phyloP scores from a whole-genome alignment of 2,888 invertebrate genomes.

The Coelopa pilipes region DNA sequence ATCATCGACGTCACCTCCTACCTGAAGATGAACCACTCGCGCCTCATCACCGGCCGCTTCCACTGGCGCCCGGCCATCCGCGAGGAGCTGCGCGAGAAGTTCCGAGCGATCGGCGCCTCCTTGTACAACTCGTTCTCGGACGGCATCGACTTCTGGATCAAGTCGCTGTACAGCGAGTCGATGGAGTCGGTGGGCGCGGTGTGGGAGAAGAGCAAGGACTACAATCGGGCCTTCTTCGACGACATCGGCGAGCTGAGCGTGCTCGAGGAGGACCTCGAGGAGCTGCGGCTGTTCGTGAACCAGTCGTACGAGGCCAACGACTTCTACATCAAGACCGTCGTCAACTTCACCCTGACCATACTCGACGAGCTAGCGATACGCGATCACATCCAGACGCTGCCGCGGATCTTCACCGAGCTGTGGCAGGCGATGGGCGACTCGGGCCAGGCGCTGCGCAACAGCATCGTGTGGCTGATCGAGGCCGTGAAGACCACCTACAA shows the following conservation, averaged over 20 bases:
- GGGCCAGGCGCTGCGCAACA: constrained; percentile 80
- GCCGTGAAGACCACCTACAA: constrained; percentile 77
- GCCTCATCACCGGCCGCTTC: constrained; percentile 81
- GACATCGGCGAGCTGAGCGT: constrained; percentile 77
- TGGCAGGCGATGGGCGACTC: constrained; percentile 90
- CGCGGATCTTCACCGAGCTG: constrained; percentile 82
- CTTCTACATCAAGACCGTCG: constrained; percentile 83
- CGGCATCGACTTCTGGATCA: constrained; percentile 74
- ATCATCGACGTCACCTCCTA: constrained; percentile 83
- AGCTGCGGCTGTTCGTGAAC: constrained; percentile 77
- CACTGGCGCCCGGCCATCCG: constrained; percentile 83
- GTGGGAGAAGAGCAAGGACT: constrained; percentile 80
- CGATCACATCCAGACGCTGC: constrained; percentile 81
- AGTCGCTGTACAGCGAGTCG: constrained; percentile 77
- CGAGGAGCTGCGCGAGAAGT: constrained; percentile 70
- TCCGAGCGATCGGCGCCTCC: constrained; percentile 66
- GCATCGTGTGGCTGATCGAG: constrained; percentile 77
- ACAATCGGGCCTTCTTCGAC: constrained; percentile 76
- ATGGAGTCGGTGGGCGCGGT: constrained; percentile 75
- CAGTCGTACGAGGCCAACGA: constrained; percentile 83
- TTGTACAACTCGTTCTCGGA: constrained; percentile 69
- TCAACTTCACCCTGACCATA: constrained; percentile 75
- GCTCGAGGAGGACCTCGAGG: constrained; percentile 71
- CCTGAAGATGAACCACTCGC: constrained; percentile 84
- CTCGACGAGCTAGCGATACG: constrained; percentile 82